phyloP scores from a whole-genome alignment of 2,113 vertebrate species.

The Picathartes gymnocephalus region DNA sequence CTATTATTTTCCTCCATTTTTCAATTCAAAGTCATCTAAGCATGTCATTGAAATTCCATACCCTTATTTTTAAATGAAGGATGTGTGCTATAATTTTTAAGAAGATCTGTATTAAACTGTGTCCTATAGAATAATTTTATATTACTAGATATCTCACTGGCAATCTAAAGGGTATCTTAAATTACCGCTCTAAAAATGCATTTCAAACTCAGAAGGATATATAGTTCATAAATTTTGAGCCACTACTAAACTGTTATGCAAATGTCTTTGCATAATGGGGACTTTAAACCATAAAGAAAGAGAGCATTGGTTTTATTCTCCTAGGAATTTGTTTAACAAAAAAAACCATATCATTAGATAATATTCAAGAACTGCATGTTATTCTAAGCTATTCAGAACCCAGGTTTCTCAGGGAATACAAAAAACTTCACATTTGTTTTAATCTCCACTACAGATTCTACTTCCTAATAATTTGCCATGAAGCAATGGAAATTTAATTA shows the following conservation, averaged over 20 bases:
- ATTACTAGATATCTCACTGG: background rate
- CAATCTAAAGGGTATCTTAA: background rate
- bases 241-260: background rate
- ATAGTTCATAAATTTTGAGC: background rate
- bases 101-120: background rate
- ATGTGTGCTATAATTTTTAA: background rate
- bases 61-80: background rate
- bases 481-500: background rate
- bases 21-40: background rate
- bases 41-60: background rate
- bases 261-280: background rate
- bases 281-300: background rate
- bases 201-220: background rate
- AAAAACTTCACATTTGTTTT: background rate
- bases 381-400: background rate
- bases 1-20: background rate
- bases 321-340: background rate
- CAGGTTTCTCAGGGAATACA: background rate
- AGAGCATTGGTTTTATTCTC: background rate
- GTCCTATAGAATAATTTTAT: background rate
- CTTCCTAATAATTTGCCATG: background rate
- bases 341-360: background rate
- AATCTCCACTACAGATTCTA: background rate
- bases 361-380: background rate
- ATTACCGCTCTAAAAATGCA: background rate